Percentiles rank a stretch among this genome's conserved stretches.
Evolutionary conservation across 1,140 invertebrate genomes (phyloP).

Genomic region (Sesamia nonagrioides): DNA sequence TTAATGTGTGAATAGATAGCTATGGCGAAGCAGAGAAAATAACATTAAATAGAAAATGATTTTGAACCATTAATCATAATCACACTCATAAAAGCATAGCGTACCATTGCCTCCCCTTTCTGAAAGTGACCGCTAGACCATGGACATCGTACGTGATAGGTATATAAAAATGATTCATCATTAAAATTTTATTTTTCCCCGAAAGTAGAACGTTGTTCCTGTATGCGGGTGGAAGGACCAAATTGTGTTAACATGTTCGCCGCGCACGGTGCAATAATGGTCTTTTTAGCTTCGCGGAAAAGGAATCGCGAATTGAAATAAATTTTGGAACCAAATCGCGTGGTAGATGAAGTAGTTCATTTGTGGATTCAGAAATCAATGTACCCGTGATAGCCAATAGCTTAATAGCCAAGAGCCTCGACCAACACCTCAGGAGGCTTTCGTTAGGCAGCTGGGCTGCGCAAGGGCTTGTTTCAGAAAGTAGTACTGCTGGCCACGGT

Average conservation of each 20-base stretch:
- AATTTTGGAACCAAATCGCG: not conserved
- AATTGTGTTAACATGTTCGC: not conserved
- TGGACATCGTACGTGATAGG: not conserved
- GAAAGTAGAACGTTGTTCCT: slow-evolving; percentile 36
- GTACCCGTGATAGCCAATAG: no score
- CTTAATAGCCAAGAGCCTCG: no score
- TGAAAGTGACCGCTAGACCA: slow-evolving; percentile 15
- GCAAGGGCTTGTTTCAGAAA: no score
- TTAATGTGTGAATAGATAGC: slow-evolving; percentile 46
- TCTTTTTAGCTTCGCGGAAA: not conserved
- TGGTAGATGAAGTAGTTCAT: no score
- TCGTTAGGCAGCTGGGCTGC: no score
- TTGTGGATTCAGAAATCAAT: no score
- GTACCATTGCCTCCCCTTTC: slow-evolving; percentile 21
- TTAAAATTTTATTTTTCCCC: slow-evolving; percentile 36
- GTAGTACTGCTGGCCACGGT: no score
- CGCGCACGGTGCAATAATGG: not conserved
- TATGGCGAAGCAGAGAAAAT: slow-evolving; percentile 38
- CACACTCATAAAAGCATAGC: slow-evolving; percentile 34
- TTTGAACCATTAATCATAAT: slow-evolving; percentile 43
- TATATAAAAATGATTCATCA: slow-evolving; percentile 30
- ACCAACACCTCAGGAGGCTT: no score
- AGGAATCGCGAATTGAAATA: not conserved
- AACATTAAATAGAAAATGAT: slow-evolving; percentile 41
- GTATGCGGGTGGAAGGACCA: not conserved